Evolutionary conservation across 1,140 invertebrate species (phyloP), one percentile per base, ranked within the genome.

Genomic region (Euura saliciscinereae): DNA sequence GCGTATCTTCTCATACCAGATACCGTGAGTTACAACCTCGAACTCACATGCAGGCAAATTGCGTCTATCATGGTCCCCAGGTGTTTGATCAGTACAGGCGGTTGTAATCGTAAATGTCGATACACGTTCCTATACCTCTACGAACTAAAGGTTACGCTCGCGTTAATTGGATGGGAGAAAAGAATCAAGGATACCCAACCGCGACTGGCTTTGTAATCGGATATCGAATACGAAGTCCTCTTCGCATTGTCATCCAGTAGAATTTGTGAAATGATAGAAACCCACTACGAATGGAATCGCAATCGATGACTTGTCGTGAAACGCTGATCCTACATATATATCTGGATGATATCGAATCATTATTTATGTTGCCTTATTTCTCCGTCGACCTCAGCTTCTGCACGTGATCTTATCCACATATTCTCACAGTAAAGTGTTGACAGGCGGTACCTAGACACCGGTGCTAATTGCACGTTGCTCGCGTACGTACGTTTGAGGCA

Each of bases 401-500:
- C 51, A 59, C 10, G 51, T 59, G 51, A 59, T 59, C 51, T 59
- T n/a, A 59, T 59, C 51, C 13, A 51, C 46, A 51, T 59, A 59
- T n/a, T 59, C 13, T 59, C 13, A 6, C 6, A 6, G 51, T 59
- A 11, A 11, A 59, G 8, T 59, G 51, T 6, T 59, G 8, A 3
- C 51, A 59, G 13, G 2, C 8, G 13, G 51, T 59, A 59, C 51
- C 51, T 59, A 8, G 51, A 59, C 13, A 6, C 4, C 13, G 51
- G 51, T 59, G 51, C 51, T 59, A 59, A 59, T 59, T 59, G 51
- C 3, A 59, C 51, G 5, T 59, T 59, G 13, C 51, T 59, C 3
- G 8, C 51, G 51, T 59, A 5, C n/a, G 51, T 5, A n/a, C 13
- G 6, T 59, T 8, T 59, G 13, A n/a, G 6, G 5, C 6, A n/a